Evolutionary conservation across 2,888 invertebrate genomes (phyloP).

Genomic region (Catocala nupta): DNA sequence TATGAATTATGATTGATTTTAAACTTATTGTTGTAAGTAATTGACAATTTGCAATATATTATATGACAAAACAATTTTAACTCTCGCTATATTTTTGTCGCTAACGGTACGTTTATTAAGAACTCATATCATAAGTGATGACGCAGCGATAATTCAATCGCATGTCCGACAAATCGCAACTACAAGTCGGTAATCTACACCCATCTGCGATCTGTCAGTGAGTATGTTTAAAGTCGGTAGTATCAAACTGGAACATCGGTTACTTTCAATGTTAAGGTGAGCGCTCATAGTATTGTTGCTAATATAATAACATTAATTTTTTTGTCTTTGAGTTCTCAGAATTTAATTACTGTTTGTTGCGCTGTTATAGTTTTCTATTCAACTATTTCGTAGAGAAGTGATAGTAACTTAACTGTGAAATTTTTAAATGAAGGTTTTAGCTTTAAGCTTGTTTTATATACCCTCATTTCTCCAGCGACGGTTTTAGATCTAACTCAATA

Average conservation of each 20-base stretch:
- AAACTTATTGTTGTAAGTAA: no score
- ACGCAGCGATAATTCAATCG: slow-evolving; percentile 14
- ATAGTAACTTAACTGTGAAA: not conserved
- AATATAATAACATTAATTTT: slow-evolving; percentile 21
- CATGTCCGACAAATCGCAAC: slow-evolving; percentile 26
- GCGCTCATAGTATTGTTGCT: slow-evolving; percentile 37
- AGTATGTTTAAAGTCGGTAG: slow-evolving; percentile 27
- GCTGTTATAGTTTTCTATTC: slow-evolving; percentile 20
- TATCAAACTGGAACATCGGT: slow-evolving; percentile 48
- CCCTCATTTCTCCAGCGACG: no score
- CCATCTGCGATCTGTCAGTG: slow-evolving; percentile 18
- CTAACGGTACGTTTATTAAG: no score
- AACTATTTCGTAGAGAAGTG: slow-evolving; percentile 3
- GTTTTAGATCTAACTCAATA: no score
- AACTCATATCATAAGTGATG: not conserved
- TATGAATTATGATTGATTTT: no score
- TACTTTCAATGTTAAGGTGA: slow-evolving; percentile 49
- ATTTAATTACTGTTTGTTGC: slow-evolving; percentile 35
- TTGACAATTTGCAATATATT: no score
- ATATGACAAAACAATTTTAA: no score
- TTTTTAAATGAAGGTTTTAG: slow-evolving; percentile 6
- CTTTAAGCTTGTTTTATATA: not conserved
- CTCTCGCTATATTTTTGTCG: no score
- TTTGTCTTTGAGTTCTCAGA: slow-evolving; percentile 42
- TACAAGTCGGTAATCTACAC: slow-evolving; percentile 20